Percentiles rank a stretch among this genome's conserved stretches.
phyloP scores from a whole-genome alignment of 2,797 vertebrate genomes.

The Crocodylus rhombifer region DNA sequence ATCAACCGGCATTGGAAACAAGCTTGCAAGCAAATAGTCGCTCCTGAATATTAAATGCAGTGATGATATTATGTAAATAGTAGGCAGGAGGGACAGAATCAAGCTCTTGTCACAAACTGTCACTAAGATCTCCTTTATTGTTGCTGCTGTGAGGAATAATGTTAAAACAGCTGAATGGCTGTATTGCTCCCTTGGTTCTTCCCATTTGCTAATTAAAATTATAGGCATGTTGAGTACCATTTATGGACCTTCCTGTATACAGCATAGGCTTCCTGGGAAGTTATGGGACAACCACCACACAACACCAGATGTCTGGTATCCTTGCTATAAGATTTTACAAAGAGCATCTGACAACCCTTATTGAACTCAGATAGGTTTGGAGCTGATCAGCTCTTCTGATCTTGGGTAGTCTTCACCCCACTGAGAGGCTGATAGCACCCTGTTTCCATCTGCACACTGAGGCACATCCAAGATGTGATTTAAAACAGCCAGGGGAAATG shows the following conservation, averaged over 20 bases:
- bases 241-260: neutral
- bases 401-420: neutral
- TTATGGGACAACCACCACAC: neutral
- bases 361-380: too few relatives aligned
- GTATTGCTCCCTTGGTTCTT: neutral
- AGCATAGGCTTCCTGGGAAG: neutral
- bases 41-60: neutral
- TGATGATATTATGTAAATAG: neutral
- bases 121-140: constrained; percentile 5
- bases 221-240: too few relatives aligned
- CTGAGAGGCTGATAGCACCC: too few relatives aligned
- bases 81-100: neutral
- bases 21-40: constrained; percentile 23
- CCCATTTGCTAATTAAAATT: too few relatives aligned
- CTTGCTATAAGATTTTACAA: neutral
- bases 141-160: neutral
- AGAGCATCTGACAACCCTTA: too few relatives aligned
- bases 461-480: too few relatives aligned
- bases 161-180: neutral
- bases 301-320: constrained; percentile 13
- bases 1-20: neutral
- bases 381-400: neutral
- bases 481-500: constrained; percentile 1
- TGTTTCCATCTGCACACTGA: too few relatives aligned
- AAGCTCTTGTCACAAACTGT: neutral